Evolutionary conservation across 2,797 vertebrate genomes (phyloP), one percentile per base, ranked within the genome.

Genomic region (Lepilemur ruficaudatus): DNA sequence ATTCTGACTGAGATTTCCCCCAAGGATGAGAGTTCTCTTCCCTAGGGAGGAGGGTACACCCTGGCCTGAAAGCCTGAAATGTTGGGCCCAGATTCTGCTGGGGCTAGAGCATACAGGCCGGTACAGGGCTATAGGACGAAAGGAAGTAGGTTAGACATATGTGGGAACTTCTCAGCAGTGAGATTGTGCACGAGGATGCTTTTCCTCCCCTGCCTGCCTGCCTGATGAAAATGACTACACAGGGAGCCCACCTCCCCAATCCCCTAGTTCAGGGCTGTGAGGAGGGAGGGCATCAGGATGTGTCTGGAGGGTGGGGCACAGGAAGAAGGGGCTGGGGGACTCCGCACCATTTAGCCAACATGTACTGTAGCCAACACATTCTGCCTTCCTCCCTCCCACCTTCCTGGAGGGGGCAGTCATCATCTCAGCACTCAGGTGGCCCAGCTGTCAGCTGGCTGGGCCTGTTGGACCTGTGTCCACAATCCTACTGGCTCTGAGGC

Each of bases 371-470:
- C 63, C 59, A 92, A 52, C 28, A 88, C 67, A 52, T 35, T 87
- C 73, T 91, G 55, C 75, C 32, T 83, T 46, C 48, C 25, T 80
- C 80, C 70, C 55, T 57, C 25, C 72, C 48, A 57, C 65, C n/a
- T 82, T 85, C 78, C 76, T 91, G 76, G 80, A 95, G 48, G 30
- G 89, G 89, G 46, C 20, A 43, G 63, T 67, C 28, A 8, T 72
- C 87, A 91, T 72, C 55, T 90, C 55, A 22, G 93, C 46, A 78
- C 30, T 91, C 94, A 96, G 95, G 92, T 97, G 89, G 94, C 57
- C 94, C 94, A 96, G 93, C 89, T 96, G 93, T 97, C 94, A 94
- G 82, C 92, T 97, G 93, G 88, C 91, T 90, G 55, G 43, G 63
- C 61, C 48, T 2, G 14, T 81, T 90, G 88, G 93, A 91, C 93